phyloP scores from a whole-genome alignment of 2,888 invertebrate species.

The Leistus spinibarbis region DNA sequence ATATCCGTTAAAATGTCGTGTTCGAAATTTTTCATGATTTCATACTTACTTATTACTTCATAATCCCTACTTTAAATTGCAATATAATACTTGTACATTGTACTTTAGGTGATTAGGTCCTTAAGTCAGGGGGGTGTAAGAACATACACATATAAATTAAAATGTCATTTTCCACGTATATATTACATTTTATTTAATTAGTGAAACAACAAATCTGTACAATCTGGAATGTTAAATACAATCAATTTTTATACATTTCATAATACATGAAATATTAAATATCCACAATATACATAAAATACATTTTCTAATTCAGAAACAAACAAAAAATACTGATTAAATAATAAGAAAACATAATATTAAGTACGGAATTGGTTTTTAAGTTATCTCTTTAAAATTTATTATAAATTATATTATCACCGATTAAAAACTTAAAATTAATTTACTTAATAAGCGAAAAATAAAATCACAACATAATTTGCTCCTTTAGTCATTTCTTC shows the following conservation, averaged over 20 bases:
- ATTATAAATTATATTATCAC: slow-evolving; percentile 34
- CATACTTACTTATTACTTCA: no score
- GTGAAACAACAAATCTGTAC: slow-evolving; percentile 38
- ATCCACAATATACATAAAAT: slow-evolving; percentile 37
- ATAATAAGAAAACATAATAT: slow-evolving; percentile 28
- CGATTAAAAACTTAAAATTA: slow-evolving; percentile 27
- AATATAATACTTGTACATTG: no score
- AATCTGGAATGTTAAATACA: slow-evolving; percentile 35
- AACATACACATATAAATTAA: no score
- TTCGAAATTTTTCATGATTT: no score
- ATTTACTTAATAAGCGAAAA: slow-evolving; percentile 7
- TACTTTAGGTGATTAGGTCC: no score
- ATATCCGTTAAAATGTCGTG: no score
- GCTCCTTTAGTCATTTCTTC: slow-evolving; percentile 57
- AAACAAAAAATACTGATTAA: slow-evolving; percentile 22
- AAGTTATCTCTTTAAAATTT: not conserved
- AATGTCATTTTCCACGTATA: not conserved
- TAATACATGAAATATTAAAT: slow-evolving; percentile 33
- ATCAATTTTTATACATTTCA: slow-evolving; percentile 22
- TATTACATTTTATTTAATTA: slow-evolving; percentile 34
- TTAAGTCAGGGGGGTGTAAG: no score
- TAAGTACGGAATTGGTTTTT: slow-evolving; percentile 24
- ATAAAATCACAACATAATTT: slow-evolving; percentile 53
- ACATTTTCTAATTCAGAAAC: not conserved
- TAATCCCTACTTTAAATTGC: no score